Evolutionary conservation across 2,797 vertebrate genomes (phyloP), one percentile per base, ranked within the genome.

Genomic region (Hyperoplus lanceolatus): DNA sequence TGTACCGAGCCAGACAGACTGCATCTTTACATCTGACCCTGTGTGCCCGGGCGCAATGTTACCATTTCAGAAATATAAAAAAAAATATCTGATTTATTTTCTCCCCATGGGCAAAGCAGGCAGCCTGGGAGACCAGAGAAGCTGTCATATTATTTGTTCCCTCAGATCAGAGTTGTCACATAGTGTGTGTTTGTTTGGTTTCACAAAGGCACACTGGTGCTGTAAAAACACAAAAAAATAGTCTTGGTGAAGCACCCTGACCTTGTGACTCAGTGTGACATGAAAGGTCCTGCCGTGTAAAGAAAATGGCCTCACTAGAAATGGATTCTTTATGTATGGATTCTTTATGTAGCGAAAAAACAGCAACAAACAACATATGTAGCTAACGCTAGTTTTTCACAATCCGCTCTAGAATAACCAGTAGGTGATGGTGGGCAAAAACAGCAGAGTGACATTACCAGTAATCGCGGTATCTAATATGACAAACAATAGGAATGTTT

Each of bases 71-170:
- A 85, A 84, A 80, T 73, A 64, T 65, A 70, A 80, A 82, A 79
- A 86, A 89, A 80, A 82, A 79, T 84, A 89, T 84, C 76, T 11
- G 74, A 88, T 89, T 86, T 65, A 81, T 87, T 87, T 66, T 75
- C 75, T 89, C 88, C 84, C 82, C 4, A 39, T 3, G 50, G 89
- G 83, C 71, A n/a, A 51, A 75, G 68, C 73, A 9, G 65, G 56
- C 81, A 83, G 87, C 80, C 85, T 38, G 38, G 59, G 70, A 75
- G 82, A 82, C 84, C 64, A 11, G 83, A 78, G 82, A 69, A 80
- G 83, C 84, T 90, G 91, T 92, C 91, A 90, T 77, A 75, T 89
- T 91, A 89, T 90, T 87, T 89, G 89, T 87, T 86, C 84, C 82
- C 76, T 77, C 14, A 90, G 80, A 93, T 93, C 81, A 66, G 62